These are phyloP conservation scores for Moxostoma hubbsi DNA, from an alignment of 2,797 vertebrate species.

Conservation along the genomic window DNA sequence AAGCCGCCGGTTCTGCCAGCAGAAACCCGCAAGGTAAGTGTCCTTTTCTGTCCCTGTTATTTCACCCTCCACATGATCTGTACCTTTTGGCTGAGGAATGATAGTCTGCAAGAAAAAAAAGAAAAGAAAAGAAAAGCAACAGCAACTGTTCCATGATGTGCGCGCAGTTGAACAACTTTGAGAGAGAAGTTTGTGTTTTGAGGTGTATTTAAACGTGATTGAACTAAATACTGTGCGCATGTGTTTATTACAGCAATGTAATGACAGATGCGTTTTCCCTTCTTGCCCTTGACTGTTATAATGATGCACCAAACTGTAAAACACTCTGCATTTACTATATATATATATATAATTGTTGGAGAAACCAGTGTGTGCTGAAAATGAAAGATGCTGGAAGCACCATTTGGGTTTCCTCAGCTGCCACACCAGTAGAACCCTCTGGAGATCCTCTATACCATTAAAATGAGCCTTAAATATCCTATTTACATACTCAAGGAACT, in stretches of 20 bases:
- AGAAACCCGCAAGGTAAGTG: constrained; percentile 91
- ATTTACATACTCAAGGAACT: too few relatives aligned
- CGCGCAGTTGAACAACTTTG: background rate
- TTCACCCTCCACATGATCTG: constrained; percentile 4
- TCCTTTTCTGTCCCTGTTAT: background rate
- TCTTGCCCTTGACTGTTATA: background rate
- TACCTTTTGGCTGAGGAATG: background rate
- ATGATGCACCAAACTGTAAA: background rate
- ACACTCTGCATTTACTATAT: too few relatives aligned
- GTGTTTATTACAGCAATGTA: constrained; percentile 5
- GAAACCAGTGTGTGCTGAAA: too few relatives aligned
- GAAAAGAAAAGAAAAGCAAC: too few relatives aligned
- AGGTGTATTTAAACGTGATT: background rate
- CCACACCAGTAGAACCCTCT: too few relatives aligned
- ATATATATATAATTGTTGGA: too few relatives aligned
- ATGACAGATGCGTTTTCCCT: background rate
- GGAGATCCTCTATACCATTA: too few relatives aligned
- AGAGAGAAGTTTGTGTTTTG: constrained; percentile 4
- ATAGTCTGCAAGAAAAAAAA: too few relatives aligned
- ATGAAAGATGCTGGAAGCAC: too few relatives aligned
- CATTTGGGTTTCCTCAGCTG: too few relatives aligned
- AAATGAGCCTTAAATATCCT: too few relatives aligned
- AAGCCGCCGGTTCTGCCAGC: constrained; percentile 84
- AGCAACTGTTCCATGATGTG: constrained; percentile 6
- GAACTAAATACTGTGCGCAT: constrained; percentile 7